Conservation (phyloP, 2,797 vertebrate species). For the Intellagama lesueurii region DNA sequence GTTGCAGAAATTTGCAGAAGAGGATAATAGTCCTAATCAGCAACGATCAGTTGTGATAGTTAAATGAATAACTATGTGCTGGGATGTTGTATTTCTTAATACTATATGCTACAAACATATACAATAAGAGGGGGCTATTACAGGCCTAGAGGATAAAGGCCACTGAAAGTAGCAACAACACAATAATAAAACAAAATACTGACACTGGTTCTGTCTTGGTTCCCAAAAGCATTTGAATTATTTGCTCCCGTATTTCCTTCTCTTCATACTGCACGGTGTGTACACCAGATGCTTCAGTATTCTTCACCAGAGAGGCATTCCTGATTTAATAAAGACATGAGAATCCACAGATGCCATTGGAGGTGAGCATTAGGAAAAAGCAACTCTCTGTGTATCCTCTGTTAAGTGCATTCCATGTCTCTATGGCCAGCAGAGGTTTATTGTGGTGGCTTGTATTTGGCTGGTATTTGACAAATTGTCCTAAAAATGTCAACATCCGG, state of each 20-base stretch:
- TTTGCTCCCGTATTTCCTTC: constrained; percentile 68
- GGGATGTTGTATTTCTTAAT: too few relatives aligned
- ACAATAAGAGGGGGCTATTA: background rate
- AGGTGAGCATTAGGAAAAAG: background rate
- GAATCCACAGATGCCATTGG: background rate
- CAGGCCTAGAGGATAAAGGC: background rate
- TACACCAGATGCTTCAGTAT: constrained; percentile 77
- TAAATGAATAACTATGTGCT: background rate
- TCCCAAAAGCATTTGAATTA: constrained; percentile 79
- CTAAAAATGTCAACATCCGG: background rate
- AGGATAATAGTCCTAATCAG: background rate
- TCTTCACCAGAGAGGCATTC: constrained; percentile 81
- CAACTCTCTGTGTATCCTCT: background rate
- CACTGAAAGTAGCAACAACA: background rate
- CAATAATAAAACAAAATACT: constrained; percentile 53
- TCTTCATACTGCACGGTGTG: constrained; percentile 79
- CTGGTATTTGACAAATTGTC: background rate
- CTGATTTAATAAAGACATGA: constrained; percentile 63
- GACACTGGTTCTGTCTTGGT: constrained; percentile 76
- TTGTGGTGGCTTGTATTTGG: background rate
- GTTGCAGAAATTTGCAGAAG: background rate
- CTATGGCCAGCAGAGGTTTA: background rate
- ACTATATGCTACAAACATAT: background rate
- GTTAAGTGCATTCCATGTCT: background rate
- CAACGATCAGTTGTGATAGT: background rate